A percentile compares a stretch with the other conserved stretches of the same genome.
Conservation (phyloP, 30 jellyfish, hydroid and myxozoan species). For the Turritopsis dohrnii region DNA sequence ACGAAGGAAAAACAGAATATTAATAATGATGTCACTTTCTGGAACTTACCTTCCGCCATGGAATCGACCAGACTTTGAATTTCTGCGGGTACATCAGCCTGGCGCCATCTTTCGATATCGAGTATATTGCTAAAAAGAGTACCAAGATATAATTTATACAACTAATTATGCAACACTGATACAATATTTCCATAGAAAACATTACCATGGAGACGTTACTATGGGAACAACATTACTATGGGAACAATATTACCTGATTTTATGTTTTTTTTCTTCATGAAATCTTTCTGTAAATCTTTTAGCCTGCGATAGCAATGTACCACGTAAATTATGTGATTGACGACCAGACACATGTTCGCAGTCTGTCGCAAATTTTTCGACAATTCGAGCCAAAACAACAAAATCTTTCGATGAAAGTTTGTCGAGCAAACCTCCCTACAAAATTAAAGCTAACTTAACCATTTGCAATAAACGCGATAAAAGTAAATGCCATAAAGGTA, state of each 20-base stretch:
- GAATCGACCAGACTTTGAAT: constrained; percentile 78
- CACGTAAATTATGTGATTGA: constrained; percentile 86
- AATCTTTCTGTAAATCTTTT: constrained; percentile 78
- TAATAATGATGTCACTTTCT: not conserved
- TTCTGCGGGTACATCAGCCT: constrained; percentile 96
- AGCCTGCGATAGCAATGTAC: constrained; percentile 95
- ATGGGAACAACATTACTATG: no score
- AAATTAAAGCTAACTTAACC: not conserved
- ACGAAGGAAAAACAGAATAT: not conserved
- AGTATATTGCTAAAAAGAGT: constrained; percentile 37
- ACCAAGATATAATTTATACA: not conserved
- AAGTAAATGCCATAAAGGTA: not conserved
- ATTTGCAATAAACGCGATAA: no score
- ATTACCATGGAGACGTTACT: no score
- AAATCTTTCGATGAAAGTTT: constrained; percentile 81
- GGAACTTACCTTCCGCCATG: constrained; percentile 51
- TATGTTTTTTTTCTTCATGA: constrained; percentile 83
- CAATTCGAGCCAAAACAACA: constrained; percentile 80
- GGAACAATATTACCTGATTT: constrained; percentile 75
- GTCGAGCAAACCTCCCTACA: constrained; percentile 88
- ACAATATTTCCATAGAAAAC: no score
- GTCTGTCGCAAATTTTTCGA: constrained; percentile 79
- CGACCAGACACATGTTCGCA: constrained; percentile 89
- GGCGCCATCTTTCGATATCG: constrained; percentile 97
- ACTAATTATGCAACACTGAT: not conserved